Base-by-base conservation (phyloP, 2,888 invertebrate species). In the Nematopogon swammerdamellus region DNA sequence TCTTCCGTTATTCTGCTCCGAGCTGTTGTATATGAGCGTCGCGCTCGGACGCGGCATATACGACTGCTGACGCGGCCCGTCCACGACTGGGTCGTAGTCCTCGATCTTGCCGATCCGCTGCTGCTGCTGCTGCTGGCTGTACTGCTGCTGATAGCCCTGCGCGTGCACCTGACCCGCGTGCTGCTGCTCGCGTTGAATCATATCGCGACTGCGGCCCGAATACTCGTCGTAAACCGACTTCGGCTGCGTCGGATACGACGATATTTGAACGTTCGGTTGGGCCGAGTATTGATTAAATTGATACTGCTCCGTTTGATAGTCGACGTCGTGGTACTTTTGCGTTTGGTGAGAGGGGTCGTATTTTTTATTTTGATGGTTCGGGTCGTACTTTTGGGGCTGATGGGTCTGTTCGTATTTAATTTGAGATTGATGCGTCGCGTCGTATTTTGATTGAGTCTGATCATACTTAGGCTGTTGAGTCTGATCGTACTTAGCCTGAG, bases 1-100 rank as follows among this genome's bases (percentile, higher is more conserved):
- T 47, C 48, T 45, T 14, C 19, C 46, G 36, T 68, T 72, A 10
- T 65, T 69, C 52, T 77, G 75, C 52, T 60, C 68, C 48, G 74
- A 72, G 61, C 75, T 67, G 59, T 92, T 92, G 70, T 93, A 94
- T 61, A 94, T 92, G 56, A 94, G 82, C 18, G 92, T 92, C 48
- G 92, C 89, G 3, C 89, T 88, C 59, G 89, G 87, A 59, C 91
- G 80, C 53, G 88, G 85, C 3, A 91, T 87, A 63, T 89, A 89
- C 1, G 89, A 88, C 53, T 85, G 81, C 47, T 81, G 82, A 54
- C 88, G 80, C 16, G 88, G 88, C 46, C 87, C 85, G 61, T 88
- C 88, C 57, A 83, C 85, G 55, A 88, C 72, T 2, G 91, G 91
- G 67, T 92, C 91, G 61, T 91, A 91, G 62, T 92, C 91, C 56